These are phyloP conservation scores for Matsumurasca onukii DNA, from an alignment of 1,140 invertebrate species.

Conservation along the genomic window DNA sequence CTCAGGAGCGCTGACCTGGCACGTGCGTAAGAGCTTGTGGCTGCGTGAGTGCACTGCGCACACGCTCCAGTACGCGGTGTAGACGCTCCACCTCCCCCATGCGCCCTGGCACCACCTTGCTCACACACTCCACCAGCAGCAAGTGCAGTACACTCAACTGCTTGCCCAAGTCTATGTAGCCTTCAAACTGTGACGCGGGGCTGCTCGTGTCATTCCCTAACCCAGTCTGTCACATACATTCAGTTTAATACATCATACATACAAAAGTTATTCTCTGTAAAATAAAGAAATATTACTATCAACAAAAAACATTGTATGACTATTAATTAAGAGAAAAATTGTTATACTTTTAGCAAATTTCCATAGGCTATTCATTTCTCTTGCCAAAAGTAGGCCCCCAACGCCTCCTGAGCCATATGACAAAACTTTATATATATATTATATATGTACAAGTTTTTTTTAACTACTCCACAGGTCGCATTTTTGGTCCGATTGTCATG, in stretches of 20 bases:
- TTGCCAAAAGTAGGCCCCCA: too few species aligned
- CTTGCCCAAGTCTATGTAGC: conserved; percentile 79
- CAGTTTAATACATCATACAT: neutral
- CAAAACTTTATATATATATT: too few species aligned
- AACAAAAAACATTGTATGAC: conserved; percentile 23
- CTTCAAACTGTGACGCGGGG: conserved; percentile 56
- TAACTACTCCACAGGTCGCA: too few species aligned
- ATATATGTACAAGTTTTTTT: too few species aligned
- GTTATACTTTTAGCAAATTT: too few species aligned
- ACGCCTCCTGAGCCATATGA: too few species aligned
- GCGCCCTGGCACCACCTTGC: conserved; percentile 56
- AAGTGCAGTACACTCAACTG: conserved; percentile 75
- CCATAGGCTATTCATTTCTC: too few species aligned
- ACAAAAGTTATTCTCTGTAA: conserved; percentile 8
- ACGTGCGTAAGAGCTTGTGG: conserved; percentile 43
- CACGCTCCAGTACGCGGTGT: conserved; percentile 55
- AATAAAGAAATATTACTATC: neutral
- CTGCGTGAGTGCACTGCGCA: conserved; percentile 55
- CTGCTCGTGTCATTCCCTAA: conserved; percentile 49
- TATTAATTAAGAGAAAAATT: too few species aligned
- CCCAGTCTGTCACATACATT: conserved; percentile 47
- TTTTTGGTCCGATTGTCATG: too few species aligned
- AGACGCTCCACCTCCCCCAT: conserved; percentile 49
- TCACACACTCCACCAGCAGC: conserved; percentile 69
- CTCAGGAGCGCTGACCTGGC: conserved; percentile 37